Base-by-base conservation (phyloP, 1,140 invertebrate species). In the Pomacea maculata region DNA sequence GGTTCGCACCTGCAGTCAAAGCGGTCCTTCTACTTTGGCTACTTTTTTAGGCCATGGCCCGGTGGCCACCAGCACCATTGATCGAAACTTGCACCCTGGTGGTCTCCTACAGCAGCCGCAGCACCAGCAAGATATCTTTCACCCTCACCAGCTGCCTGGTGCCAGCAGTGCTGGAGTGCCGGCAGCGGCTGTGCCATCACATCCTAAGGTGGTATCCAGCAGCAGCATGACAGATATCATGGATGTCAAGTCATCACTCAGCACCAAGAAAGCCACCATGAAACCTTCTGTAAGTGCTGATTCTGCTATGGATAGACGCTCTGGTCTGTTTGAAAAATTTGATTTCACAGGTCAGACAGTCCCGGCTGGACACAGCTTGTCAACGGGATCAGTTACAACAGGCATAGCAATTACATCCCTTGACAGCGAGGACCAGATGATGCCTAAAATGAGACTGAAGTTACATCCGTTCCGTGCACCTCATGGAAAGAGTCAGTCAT, bases 121-220 rank as follows among this genome's bases (percentile, higher is more conserved):
- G 83, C 67, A 81, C 75, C 21, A 68, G 84, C 54, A 83, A 86
- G 65, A 84, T 83, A 75, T 71, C n/a, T 55, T 72, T 80, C 1
- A 81, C 80, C 4, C 63, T 77, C 12, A 55, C 82, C 68, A 83
- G 85, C 57, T 74, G 80, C 15, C 80, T 80, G n/a, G 81, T 82
- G n/a, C 64, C 82, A 78, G 21, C 77, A 55, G 75, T 67, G 63
- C 57, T 19, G 25, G 55, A 52, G 12, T 12, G 5, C 57, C 61
- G 0, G 57, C 57, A 19, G 15, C 34, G 6, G 17, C 57, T 65
- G 15, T 77, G 52, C 21, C 75, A 4, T 21, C 75, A n/a, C 64
- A 67, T 9, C 77, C 77, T 54, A 78, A 78, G 52, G 77, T 78
- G 45, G 65, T 78, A 9, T 78, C 77, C 64, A 78, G 77, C 67